These are phyloP conservation scores for Pseudeuparius sepicola DNA, from an alignment of 2,888 invertebrate species.

Conservation along the genomic window DNA sequence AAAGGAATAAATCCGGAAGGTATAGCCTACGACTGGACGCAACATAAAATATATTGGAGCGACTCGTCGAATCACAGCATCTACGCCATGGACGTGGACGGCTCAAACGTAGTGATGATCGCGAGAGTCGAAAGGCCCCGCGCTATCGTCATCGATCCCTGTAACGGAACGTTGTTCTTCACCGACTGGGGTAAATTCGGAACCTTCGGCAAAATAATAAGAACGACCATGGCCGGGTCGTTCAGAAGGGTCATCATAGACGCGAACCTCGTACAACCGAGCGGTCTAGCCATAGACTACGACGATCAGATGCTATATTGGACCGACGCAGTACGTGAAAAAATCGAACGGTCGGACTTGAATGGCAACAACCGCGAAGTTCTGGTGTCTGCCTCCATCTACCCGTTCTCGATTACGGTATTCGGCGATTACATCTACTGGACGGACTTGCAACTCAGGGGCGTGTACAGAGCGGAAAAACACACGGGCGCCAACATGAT, in stretches of 20 bases:
- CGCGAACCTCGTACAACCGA: constrained; percentile 86
- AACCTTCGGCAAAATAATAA: constrained; percentile 85
- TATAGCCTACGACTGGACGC: constrained; percentile 96
- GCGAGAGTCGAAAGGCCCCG: constrained; percentile 86
- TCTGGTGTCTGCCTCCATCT: constrained; percentile 80
- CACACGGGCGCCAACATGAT: constrained; percentile 92
- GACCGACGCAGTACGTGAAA: constrained; percentile 94
- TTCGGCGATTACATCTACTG: constrained; percentile 88
- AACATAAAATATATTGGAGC: constrained; percentile 95
- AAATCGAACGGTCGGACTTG: constrained; percentile 85
- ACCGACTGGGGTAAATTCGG: constrained; percentile 95
- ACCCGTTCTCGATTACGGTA: constrained; percentile 91
- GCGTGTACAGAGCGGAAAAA: constrained; percentile 94
- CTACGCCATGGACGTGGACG: constrained; percentile 88
- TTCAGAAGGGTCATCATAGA: constrained; percentile 80
- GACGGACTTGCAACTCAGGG: constrained; percentile 88
- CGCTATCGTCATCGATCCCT: constrained; percentile 94
- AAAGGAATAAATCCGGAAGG: constrained; percentile 90
- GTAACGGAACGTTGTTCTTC: constrained; percentile 89
- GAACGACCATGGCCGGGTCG: constrained; percentile 95
- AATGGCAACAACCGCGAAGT: constrained; percentile 77
- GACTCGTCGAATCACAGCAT: constrained; percentile 91
- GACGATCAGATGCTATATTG: constrained; percentile 89
- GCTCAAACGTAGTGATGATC: constrained; percentile 81
- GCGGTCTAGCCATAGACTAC: constrained; percentile 91